Conservation (phyloP, 2,113 vertebrate species). For the Hippolais icterina region DNA sequence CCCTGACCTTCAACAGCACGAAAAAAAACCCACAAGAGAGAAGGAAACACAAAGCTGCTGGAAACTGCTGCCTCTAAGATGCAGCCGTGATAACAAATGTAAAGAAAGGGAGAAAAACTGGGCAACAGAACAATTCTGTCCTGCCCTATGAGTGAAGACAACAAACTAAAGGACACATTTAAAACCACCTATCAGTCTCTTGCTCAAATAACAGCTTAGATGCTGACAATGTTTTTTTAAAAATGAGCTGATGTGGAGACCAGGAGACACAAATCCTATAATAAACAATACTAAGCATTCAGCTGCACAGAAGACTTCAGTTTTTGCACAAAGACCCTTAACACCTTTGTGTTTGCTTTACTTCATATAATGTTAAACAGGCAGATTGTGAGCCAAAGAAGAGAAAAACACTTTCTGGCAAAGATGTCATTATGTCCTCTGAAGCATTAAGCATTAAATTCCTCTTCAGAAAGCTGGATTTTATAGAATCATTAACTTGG, state of each 20-base stretch:
- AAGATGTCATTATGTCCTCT: not conserved
- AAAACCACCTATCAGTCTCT: conserved; percentile 26
- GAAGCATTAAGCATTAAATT: conserved; percentile 24
- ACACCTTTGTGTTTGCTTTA: conserved; percentile 49
- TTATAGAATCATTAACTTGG: not conserved
- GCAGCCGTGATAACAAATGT: not conserved
- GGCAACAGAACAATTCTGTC: not conserved
- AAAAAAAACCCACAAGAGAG: not conserved
- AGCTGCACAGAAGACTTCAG: not conserved
- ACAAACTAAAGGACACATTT: not conserved
- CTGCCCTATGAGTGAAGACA: not conserved
- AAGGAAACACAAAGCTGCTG: not conserved
- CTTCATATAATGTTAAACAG: conserved; percentile 23
- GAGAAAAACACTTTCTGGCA: conserved; percentile 28
- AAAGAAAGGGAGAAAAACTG: not conserved
- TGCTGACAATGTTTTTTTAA: not conserved
- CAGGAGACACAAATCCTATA: conserved; percentile 14
- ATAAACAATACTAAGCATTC: conserved; percentile 26
- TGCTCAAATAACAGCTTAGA: conserved; percentile 31
- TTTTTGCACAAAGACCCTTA: conserved; percentile 17
- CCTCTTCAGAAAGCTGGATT: not conserved
- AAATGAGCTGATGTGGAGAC: conserved; percentile 2
- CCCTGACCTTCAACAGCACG: not conserved
- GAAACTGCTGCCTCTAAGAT: not conserved
- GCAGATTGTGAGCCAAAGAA: not conserved